Evolutionary conservation across 1,140 invertebrate species (phyloP).

Genomic region (Megalopta genalis): DNA sequence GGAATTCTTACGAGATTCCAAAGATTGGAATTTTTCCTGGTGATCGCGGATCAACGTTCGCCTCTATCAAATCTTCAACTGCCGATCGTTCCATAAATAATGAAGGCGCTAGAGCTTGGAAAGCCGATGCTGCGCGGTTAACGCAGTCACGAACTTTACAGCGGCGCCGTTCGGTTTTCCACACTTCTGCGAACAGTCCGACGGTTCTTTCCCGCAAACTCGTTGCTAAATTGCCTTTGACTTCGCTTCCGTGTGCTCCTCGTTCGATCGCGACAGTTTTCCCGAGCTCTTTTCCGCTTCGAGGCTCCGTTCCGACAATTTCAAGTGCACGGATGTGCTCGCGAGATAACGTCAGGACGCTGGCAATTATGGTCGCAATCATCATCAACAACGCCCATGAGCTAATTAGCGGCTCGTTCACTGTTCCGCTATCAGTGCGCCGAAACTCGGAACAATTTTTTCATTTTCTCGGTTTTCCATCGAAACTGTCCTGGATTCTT

Average conservation of each 20-base stretch:
- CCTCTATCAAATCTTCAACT: conserved; percentile 57
- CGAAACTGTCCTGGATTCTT: no score
- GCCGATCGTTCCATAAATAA: conserved; percentile 51
- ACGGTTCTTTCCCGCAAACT: conserved; percentile 5
- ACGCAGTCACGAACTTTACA: conserved; percentile 49
- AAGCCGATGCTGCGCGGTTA: conserved; percentile 26
- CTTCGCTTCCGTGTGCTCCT: neutral
- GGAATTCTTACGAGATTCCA: conserved; percentile 16
- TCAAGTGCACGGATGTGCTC: no score
- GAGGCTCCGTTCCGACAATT: no score
- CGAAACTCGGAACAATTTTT: no score
- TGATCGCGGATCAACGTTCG: conserved; percentile 1
- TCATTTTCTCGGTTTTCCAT: no score
- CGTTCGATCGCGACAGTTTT: no score
- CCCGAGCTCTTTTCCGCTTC: neutral
- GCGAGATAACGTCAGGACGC: conserved; percentile 5
- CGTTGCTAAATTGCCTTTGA: conserved; percentile 27
- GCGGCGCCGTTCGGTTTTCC: conserved; percentile 19
- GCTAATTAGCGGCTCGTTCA: conserved; percentile 28
- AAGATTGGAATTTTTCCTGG: conserved; percentile 19
- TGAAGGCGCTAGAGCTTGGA: conserved; percentile 31
- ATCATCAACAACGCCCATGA: conserved; percentile 32
- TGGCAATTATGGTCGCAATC: conserved; percentile 47
- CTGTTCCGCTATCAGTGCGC: neutral
- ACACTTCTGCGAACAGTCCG: conserved; percentile 9